Base-by-base conservation (phyloP, 2,888 invertebrate genomes). In the Protonemura montana region DNA sequence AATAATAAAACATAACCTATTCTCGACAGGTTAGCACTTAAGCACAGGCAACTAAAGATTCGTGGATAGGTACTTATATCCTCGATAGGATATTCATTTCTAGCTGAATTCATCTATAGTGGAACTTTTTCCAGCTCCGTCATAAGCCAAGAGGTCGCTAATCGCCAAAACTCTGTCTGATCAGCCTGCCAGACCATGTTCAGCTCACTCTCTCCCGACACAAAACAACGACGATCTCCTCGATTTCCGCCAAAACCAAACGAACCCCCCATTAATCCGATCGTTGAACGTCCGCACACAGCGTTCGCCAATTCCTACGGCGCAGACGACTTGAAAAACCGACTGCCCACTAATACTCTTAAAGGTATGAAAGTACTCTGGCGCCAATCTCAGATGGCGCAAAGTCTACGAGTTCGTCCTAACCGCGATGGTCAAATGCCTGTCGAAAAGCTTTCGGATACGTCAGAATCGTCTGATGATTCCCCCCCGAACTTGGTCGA, bases 371-470 rank as follows among this genome's bases (percentile, higher is more conserved):
- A 30, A 81, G 81, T 81, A 5, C 29, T 81, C 29, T 81, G 81
- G 81, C 59, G 59, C 59, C 59, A 59, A 59, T 59, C 59, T 10
- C 28, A 28, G 81, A n/a, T 81, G 30, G 27, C 28, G 28, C 7
- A 78, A 7, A 26, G 3, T 16, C 10, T 25, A 2, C 26, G 78
- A 26, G 7, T 13, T n/a, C 10, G 59, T 16, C 16, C 59, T 2
- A 78, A 5, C 28, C 81, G 29, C 30, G 81, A 81, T 16, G 81
- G 81, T 29, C 81, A 81, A n/a, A 27, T 81, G 81, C 81, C 81
- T 0, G 30, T 81, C 30, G 81, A 30, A 29, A 28, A 28, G 29
- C 10, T 81, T 10, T 81, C 81, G 13, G 81, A 81, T n/a, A 30
- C 5, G 3, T 81, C 81, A 6, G 81, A 81, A 13, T 30, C 30